Percentiles rank a stretch among this genome's conserved stretches.
phyloP scores from a whole-genome alignment of 92 coral and sea anemone species.

The Zoanthus sansibaricus region DNA sequence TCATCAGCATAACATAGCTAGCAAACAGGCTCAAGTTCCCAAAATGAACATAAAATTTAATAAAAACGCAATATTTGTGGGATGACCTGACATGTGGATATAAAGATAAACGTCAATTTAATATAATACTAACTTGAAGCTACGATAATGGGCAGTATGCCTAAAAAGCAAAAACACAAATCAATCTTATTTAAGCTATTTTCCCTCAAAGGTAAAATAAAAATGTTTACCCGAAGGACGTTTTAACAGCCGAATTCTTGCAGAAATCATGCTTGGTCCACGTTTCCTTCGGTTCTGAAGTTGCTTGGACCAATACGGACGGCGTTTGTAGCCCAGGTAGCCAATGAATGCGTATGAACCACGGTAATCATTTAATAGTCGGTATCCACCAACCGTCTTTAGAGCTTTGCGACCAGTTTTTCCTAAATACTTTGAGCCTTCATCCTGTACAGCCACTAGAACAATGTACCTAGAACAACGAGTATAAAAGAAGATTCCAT shows the following conservation, averaged over 20 bases:
- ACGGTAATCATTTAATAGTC: conserved; percentile 21
- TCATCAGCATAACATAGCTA: too few species aligned
- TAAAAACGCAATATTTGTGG: too few species aligned
- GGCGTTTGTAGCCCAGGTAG: conserved; percentile 15
- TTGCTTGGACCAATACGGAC: conserved; percentile 41
- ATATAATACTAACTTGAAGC: too few species aligned
- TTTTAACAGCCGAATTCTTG: conserved; percentile 31
- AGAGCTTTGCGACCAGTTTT: conserved; percentile 21
- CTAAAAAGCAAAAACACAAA: not conserved
- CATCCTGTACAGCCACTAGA: conserved; percentile 30
- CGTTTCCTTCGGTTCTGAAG: conserved; percentile 32
- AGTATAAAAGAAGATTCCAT: too few species aligned
- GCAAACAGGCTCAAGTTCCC: too few species aligned
- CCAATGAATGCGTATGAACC: conserved; percentile 36
- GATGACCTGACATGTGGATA: too few species aligned
- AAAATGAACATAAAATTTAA: too few species aligned
- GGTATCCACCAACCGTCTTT: conserved; percentile 35
- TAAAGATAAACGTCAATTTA: too few species aligned
- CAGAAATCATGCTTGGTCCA: conserved; percentile 41
- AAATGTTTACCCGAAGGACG: conserved; percentile 5
- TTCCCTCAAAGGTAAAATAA: too few species aligned
- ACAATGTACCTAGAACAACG: not conserved
- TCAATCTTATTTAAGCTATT: not conserved
- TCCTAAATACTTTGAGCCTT: conserved; percentile 3
- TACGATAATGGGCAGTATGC: too few species aligned